These are phyloP conservation scores for Oasisia sp. DNA, from an alignment of 2,888 invertebrate species.

Conservation along the genomic window DNA sequence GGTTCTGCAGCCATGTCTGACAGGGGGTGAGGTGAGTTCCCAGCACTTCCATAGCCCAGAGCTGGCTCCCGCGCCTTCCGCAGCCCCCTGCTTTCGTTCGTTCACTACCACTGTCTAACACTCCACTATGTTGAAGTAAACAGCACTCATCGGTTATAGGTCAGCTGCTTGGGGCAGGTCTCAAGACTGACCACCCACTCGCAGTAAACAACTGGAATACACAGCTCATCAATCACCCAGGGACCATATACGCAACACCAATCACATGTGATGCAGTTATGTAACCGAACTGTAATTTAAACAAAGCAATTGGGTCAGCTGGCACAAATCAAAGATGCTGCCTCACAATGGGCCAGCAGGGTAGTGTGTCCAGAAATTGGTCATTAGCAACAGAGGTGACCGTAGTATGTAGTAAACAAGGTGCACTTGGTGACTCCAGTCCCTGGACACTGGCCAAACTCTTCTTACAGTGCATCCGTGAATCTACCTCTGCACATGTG, in stretches of 20 bases:
- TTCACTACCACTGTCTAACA: neutral
- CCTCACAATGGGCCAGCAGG: neutral
- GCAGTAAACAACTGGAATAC: neutral
- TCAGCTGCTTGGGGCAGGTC: neutral
- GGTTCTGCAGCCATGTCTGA: neutral
- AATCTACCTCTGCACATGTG: no score
- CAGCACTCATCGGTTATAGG: conserved; percentile 6
- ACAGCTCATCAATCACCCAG: neutral
- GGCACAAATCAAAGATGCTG: neutral
- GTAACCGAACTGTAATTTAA: neutral
- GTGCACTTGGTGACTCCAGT: neutral
- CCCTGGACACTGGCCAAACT: neutral
- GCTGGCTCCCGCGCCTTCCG: neutral
- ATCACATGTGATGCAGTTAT: neutral
- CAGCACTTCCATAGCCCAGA: neutral
- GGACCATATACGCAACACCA: neutral
- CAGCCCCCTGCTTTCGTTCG: neutral
- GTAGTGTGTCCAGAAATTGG: neutral
- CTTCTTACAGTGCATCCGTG: neutral
- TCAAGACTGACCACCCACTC: neutral
- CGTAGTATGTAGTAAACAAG: neutral
- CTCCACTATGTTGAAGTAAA: neutral
- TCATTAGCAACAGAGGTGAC: neutral
- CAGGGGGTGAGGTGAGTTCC: neutral
- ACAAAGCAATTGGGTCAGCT: neutral